These are phyloP conservation scores for Heteromurus nitidus DNA, from an alignment of 2,888 invertebrate species.

Conservation along the genomic window DNA sequence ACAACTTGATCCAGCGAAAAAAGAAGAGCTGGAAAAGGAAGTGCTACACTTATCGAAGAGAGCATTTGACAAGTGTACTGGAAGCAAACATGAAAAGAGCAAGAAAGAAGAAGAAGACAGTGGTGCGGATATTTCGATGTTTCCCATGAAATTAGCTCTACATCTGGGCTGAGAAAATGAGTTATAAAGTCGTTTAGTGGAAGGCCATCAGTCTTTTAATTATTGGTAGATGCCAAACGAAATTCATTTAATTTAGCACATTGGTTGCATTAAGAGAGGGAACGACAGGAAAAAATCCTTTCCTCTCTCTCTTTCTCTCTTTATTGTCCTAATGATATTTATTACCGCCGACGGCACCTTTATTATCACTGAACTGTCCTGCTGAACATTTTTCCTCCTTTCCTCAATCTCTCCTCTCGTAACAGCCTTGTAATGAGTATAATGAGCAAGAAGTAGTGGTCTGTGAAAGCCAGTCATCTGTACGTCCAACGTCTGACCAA, in stretches of 20 bases:
- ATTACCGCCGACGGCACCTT: slow-evolving; percentile 40
- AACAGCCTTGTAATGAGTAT: no score
- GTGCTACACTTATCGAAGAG: background rate
- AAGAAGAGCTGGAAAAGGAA: background rate
- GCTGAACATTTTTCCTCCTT: background rate
- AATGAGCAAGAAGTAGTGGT: no score
- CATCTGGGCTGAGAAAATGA: slow-evolving; percentile 38
- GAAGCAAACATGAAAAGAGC: background rate
- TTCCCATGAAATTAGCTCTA: slow-evolving; percentile 54
- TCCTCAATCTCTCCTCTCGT: background rate
- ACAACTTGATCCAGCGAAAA: background rate
- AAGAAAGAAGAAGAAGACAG: no score
- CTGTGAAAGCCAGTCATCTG: slow-evolving; percentile 9
- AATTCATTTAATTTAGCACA: slow-evolving; percentile 49
- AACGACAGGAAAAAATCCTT: background rate
- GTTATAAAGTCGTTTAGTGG: slow-evolving; percentile 27
- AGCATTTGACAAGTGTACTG: slow-evolving; percentile 3
- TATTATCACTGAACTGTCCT: background rate
- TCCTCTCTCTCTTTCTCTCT: slow-evolving; percentile 3
- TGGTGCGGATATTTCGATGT: no score
- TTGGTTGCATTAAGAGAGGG: slow-evolving; percentile 9
- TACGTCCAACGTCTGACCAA: no score
- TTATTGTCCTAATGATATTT: slow-evolving; percentile 3
- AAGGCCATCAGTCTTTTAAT: slow-evolving; percentile 56
- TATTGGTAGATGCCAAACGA: slow-evolving; percentile 40